Base-by-base conservation (phyloP, 2,888 invertebrate genomes). In the Caenorhabditis drosophilae region DNA sequence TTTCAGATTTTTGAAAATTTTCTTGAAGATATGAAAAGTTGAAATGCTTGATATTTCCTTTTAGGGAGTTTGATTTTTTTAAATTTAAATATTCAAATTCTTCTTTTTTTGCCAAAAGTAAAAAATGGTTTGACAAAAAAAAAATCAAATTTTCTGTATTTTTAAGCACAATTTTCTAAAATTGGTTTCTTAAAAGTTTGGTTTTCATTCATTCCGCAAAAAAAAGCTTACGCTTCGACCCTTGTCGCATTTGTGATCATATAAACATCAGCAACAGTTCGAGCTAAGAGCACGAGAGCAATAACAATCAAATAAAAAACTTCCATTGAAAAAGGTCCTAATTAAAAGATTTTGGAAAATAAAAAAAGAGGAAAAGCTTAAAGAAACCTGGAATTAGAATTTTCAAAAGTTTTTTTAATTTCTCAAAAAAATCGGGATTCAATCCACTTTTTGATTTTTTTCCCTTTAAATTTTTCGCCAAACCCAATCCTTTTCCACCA, bases 251-350 rank as follows among this genome's bases (percentile, higher is more conserved):
- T 92, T 82, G 92, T 91, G 76, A 98, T 98, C 87, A 97, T 90
- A 95, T 95, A 98, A 50, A 98, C 88, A 85, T 98, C 98, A 83
- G 95, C 95, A 73, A 93, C 88, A 0, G 97, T 95, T 75, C 96
- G 88, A 1, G 91, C 89, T 18, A 95, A 88, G 41, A 98, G 87
- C 4, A 93, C 89, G 4, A 87, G 83, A 1, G 95, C 95, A 46
- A 87, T 86, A 35, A 87, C 50, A 20, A 73, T 58, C 78, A 82
- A 75, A 59, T 81, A 81, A 38, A 81, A 73, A 4, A 80, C 76
- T 68, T 80, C 78, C 34, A 56, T 69, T 40, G 73, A 73, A 38
- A 80, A 64, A 22, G 59, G 55, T 15, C 64, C 49, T 49, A 40
- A 22, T 35, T 7, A 25, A 4, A 40, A 40, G 18, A 7, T 36